Conservation (phyloP, 2,113 vertebrate genomes). For the Mesocricetus auratus region DNA sequence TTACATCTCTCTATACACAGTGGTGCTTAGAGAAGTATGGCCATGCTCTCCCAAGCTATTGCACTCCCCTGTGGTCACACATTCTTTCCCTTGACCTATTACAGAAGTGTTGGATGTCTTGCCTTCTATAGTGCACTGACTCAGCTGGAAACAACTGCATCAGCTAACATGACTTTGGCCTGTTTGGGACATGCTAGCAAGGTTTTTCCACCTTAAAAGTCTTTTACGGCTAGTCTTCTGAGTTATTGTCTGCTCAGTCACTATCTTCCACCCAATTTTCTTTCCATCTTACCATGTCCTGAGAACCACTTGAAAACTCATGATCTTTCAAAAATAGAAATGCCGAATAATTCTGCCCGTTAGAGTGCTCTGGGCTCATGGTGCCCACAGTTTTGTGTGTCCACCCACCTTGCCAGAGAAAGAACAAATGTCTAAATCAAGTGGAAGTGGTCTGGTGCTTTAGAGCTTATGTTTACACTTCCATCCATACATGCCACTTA, state of each 20-base stretch:
- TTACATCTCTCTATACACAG: not conserved
- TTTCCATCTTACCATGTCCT: constrained; percentile 59
- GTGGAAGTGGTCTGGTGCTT: not conserved
- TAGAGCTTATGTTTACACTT: not conserved
- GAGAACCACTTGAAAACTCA: constrained; percentile 58
- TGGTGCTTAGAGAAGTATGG: not conserved
- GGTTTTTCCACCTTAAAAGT: constrained; percentile 73
- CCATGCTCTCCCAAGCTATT: too few relatives aligned
- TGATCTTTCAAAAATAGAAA: constrained; percentile 19
- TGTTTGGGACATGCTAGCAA: constrained; percentile 23
- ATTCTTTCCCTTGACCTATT: constrained; percentile 72
- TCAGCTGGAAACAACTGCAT: constrained; percentile 68
- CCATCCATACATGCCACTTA: not conserved
- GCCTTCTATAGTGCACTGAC: constrained; percentile 63
- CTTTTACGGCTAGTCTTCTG: constrained; percentile 62
- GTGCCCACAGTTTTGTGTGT: not conserved
- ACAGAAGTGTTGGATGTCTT: constrained; percentile 59
- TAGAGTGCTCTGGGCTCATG: not conserved
- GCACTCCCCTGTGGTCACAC: not conserved
- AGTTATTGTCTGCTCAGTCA: constrained; percentile 57
- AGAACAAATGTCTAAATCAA: not conserved
- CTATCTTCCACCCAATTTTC: constrained; percentile 58
- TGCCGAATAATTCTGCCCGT: constrained; percentile 47
- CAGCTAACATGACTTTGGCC: constrained; percentile 70
- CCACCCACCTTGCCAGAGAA: not conserved